phyloP scores from a whole-genome alignment of 53 echinoderm and acorn worm species.

The Stichopus horrens region DNA sequence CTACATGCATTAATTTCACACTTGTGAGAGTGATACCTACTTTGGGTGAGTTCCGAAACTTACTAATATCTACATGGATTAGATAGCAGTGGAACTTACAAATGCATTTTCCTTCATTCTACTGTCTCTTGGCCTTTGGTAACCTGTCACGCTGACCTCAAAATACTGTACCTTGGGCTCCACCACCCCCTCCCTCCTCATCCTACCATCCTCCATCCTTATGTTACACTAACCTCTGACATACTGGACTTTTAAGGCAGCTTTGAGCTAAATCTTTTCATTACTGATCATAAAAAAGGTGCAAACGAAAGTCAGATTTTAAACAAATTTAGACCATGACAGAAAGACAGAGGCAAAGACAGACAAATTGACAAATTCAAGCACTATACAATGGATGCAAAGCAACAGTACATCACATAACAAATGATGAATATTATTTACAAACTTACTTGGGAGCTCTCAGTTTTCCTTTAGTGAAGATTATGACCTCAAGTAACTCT shows the following conservation, averaged over 20 bases:
- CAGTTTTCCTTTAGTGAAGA: constrained; percentile 87
- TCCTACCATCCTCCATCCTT: neutral
- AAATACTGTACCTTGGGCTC: too few relatives aligned
- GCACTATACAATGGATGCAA: neutral
- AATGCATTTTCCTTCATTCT: too few relatives aligned
- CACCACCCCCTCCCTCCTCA: too few relatives aligned
- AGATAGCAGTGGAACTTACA: too few relatives aligned
- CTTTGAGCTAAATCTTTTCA: too few relatives aligned
- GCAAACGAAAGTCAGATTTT: neutral
- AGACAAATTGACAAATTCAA: neutral
- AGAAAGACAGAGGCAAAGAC: neutral
- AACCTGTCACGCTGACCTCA: too few relatives aligned
- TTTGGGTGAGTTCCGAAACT: too few relatives aligned
- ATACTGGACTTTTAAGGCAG: too few relatives aligned
- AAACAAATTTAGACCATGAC: neutral
- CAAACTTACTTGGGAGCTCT: constrained; percentile 85
- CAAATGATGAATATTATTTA: neutral
- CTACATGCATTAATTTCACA: too few relatives aligned
- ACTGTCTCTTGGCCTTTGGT: too few relatives aligned
- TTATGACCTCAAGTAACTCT: constrained; percentile 75
- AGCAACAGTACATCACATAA: neutral
- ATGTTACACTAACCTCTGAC: neutral
- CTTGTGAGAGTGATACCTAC: too few relatives aligned
- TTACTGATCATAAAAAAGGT: neutral
- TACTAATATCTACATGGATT: too few relatives aligned